Percentiles rank a stretch among this genome's conserved stretches.
Evolutionary conservation across 2,113 vertebrate species (phyloP).

Genomic region (cattle (Bos taurus)): DNA sequence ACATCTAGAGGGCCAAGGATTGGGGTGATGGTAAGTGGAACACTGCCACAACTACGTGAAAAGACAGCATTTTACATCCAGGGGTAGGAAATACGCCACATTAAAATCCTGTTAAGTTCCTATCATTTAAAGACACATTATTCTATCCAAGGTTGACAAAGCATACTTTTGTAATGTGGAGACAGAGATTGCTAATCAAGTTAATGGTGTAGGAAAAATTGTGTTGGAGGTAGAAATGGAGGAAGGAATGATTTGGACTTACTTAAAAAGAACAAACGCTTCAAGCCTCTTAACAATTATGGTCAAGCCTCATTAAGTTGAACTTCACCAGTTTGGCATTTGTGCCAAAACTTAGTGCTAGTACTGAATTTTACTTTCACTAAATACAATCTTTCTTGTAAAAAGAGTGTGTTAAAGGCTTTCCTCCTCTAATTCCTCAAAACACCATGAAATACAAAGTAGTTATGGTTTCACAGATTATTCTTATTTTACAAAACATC

Average conservation of each 20-base stretch:
- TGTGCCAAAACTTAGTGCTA: background rate
- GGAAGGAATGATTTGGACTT: background rate
- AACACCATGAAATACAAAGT: background rate
- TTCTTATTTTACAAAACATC: background rate
- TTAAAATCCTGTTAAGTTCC: background rate
- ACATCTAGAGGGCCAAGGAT: background rate
- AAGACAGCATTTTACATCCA: background rate
- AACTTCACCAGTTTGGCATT: background rate
- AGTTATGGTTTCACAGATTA: background rate
- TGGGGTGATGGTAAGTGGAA: background rate
- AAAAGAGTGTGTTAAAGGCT: background rate
- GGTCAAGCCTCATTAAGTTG: background rate
- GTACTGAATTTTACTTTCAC: background rate
- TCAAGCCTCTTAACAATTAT: background rate
- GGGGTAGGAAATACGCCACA: background rate
- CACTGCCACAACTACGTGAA: background rate
- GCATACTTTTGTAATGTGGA: background rate
- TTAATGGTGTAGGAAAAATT: slow-evolving; percentile 14
- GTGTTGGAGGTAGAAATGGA: background rate
- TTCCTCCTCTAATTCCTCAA: background rate
- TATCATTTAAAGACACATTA: slow-evolving; percentile 3
- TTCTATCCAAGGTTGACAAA: slow-evolving; percentile 17
- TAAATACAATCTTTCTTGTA: background rate
- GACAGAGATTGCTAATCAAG: slow-evolving; percentile 6
- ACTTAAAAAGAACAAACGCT: slow-evolving; percentile 38